Evolutionary conservation across 2,888 invertebrate species (phyloP).

Genomic region (Erynnis tages): DNA sequence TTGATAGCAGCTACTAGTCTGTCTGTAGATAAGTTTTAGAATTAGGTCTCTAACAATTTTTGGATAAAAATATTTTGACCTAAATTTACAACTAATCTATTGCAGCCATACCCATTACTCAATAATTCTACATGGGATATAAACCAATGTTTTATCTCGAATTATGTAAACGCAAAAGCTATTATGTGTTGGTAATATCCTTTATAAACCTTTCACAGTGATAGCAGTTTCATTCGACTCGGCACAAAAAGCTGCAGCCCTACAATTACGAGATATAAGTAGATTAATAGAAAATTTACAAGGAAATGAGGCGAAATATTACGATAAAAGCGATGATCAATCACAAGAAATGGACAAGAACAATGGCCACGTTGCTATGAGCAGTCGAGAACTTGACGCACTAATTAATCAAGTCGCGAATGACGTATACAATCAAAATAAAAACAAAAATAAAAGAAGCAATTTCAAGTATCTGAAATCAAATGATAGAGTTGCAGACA

Average conservation of each 20-base stretch:
- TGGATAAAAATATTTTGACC: no score
- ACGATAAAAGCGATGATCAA: constrained; percentile 4
- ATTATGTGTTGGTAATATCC: neutral
- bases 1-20: no score
- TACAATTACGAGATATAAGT: constrained; percentile 16
- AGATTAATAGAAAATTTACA: constrained; percentile 14
- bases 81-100: no score
- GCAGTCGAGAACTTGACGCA: constrained; percentile 14
- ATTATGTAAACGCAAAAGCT: neutral
- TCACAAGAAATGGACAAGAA: constrained; percentile 4
- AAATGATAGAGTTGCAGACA: neutral
- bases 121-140: no score
- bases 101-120: no score
- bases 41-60: neutral
- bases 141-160: neutral
- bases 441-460: neutral
- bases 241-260: neutral
- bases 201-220: constrained; percentile 4
- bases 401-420: constrained; percentile 14
- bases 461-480: neutral
- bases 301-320: constrained; percentile 10
- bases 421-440: constrained; percentile 8
- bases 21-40: no score
- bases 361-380: neutral
- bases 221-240: neutral